A percentile compares a stretch with the other conserved stretches of the same genome.
Conservation (phyloP, 2,113 vertebrate species). For the Tauraco erythrolophus region DNA sequence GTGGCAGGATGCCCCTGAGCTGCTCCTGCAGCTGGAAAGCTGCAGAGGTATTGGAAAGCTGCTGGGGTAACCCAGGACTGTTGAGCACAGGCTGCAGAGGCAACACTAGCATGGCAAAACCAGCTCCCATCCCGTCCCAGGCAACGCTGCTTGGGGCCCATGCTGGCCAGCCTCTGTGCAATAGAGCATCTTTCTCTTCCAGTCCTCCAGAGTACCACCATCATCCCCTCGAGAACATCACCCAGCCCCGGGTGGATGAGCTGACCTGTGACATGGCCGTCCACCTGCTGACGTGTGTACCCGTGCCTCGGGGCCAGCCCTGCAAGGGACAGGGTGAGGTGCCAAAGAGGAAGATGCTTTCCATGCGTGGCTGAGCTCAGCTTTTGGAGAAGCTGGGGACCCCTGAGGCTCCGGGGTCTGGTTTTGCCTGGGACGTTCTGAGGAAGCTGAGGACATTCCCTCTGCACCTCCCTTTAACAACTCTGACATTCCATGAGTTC, state of each 20-base stretch:
- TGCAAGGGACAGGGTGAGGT: neutral
- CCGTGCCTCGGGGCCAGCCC: neutral
- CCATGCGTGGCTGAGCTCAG: neutral
- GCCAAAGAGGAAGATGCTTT: neutral
- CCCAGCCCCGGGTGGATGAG: neutral
- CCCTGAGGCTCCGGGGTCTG: too few relatives aligned
- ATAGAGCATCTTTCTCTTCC: neutral
- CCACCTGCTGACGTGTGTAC: rapidly evolving
- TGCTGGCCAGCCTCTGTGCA: neutral
- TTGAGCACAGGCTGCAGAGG: neutral
- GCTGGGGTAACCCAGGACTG: neutral
- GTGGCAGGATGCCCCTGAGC: neutral
- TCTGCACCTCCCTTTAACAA: neutral
- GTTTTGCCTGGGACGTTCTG: neutral
- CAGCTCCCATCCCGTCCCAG: rapidly evolving
- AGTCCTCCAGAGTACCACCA: too few relatives aligned
- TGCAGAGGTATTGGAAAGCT: neutral
- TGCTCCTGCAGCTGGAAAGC: neutral
- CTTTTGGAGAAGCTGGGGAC: neutral
- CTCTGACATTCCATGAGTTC: neutral
- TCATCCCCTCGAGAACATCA: neutral
- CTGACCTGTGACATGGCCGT: rapidly evolving
- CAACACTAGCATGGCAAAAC: too few relatives aligned
- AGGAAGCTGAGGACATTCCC: neutral
- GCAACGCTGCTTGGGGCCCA: too few relatives aligned